Evolutionary conservation across 30 jellyfish, hydroid and myxozoan species (phyloP), one percentile per base, ranked within the genome.

Genomic region (Aurelia sp.): DNA sequence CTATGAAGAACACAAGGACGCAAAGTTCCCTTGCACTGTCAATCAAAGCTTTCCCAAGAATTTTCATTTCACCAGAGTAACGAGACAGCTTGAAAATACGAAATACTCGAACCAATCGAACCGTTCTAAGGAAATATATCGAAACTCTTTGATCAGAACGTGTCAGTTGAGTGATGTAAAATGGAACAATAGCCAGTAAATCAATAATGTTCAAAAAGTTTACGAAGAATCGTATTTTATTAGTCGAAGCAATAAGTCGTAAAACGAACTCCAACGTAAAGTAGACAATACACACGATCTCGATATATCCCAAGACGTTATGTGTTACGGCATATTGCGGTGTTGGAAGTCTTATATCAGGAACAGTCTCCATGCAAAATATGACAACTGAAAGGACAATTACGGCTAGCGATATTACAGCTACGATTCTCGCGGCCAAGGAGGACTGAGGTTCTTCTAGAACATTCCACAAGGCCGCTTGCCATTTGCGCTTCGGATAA

Each of bases 21-120:
- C 97, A 96, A 19, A 95, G 96, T 69, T 95, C 99, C 59, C 97
- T 63, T 31, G 91, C 97, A 66, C 99, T 95, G 72, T 90, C 97
- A 18, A 41, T 84, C 65, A 95, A 65, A 13, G 99, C 97, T 17
- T 90, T 95, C n/a, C 99, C 99, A 22, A 95, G 85, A 24, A 95
- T 89, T 64, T 85, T 95, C 99, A 95, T 95, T 75, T 95, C 99
- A 31, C 97, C 97, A 65, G 99, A 95, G 74, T 95, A 91, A 10
- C 99, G 90, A 35, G 99, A 95, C 12, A 95, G 92, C 69, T 95
- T 95, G 87, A 95, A 95, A 53, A 95, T 80, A 19, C 99, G 99
- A 53, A 95, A 95, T 13, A 95, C 99, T 11, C 99, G 99, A 17
- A 85, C 96, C 6, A 95, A 92, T 10, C 99, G 92, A 12, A 95